Evolutionary conservation across 2,888 invertebrate species (phyloP).

Genomic region (Pammene aurita): DNA sequence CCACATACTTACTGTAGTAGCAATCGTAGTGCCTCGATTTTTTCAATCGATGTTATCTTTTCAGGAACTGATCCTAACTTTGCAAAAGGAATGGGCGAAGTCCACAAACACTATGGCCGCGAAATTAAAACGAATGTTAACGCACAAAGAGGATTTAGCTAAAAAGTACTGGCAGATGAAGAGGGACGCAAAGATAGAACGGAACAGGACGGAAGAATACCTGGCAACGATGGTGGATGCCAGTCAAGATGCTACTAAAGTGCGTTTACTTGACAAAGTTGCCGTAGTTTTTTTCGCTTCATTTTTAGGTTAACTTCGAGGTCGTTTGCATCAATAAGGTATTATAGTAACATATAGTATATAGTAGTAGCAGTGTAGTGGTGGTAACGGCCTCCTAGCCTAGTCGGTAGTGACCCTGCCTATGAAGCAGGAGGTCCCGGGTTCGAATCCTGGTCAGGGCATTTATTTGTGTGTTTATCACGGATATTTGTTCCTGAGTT

Average conservation of each 20-base stretch:
- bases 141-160: conserved; percentile 75
- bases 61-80: conserved; percentile 67
- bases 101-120: conserved; percentile 70
- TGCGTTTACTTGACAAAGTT: conserved; percentile 47
- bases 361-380: no score
- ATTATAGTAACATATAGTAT: no score
- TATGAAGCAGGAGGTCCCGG: no score
- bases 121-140: conserved; percentile 73
- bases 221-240: conserved; percentile 84
- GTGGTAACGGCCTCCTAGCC: no score
- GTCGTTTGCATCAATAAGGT: no score
- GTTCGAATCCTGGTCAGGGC: no score
- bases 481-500: no score
- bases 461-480: no score
- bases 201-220: conserved; percentile 76
- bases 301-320: no score
- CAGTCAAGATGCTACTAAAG: conserved; percentile 84
- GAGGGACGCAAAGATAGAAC: conserved; percentile 76
- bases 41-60: background rate
- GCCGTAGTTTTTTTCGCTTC: background rate
- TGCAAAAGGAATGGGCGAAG: conserved; percentile 79
- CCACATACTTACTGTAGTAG: no score
- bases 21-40: no score
- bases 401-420: no score
- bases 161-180: conserved; percentile 80